These are phyloP conservation scores for Oncorhynchus keta DNA, from an alignment of 2,113 vertebrate genomes.

Conservation along the genomic window DNA sequence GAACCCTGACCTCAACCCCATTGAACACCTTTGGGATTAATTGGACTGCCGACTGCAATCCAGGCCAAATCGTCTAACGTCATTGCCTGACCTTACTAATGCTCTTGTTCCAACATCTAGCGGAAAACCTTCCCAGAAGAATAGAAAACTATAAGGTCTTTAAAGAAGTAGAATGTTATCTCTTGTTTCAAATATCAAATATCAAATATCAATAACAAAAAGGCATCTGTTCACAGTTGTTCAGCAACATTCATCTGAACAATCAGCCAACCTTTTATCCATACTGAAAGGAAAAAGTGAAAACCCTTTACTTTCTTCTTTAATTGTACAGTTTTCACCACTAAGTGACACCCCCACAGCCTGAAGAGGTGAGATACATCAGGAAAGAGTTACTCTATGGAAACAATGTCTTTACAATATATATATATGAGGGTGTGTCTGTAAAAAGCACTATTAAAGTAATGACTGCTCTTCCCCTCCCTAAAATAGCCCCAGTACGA, in stretches of 20 bases:
- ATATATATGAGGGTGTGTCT: neutral
- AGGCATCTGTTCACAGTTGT: neutral
- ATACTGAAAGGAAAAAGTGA: neutral
- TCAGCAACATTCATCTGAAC: slow-evolving; percentile 6
- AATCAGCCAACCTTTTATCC: neutral
- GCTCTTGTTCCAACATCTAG: too few species aligned
- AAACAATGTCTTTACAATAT: neutral
- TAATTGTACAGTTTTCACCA: slow-evolving; percentile 12
- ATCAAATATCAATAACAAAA: neutral
- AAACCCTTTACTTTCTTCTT: neutral
- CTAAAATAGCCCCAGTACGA: slow-evolving; percentile 27
- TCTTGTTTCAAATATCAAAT: neutral
- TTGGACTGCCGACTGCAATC: too few species aligned
- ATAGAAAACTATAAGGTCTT: neutral
- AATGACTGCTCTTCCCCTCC: neutral
- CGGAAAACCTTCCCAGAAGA: too few species aligned
- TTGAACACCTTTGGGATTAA: too few species aligned
- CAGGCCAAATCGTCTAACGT: too few species aligned
- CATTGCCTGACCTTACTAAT: too few species aligned
- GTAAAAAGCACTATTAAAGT: neutral
- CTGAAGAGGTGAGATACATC: slow-evolving; percentile 19
- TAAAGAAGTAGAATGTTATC: neutral
- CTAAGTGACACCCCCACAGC: neutral
- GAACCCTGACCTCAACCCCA: too few species aligned
- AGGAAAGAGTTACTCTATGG: neutral